A percentile compares a stretch with the other conserved stretches of the same genome.
Evolutionary conservation across 2,888 invertebrate species (phyloP).

Genomic region (Amorpha juglandis): DNA sequence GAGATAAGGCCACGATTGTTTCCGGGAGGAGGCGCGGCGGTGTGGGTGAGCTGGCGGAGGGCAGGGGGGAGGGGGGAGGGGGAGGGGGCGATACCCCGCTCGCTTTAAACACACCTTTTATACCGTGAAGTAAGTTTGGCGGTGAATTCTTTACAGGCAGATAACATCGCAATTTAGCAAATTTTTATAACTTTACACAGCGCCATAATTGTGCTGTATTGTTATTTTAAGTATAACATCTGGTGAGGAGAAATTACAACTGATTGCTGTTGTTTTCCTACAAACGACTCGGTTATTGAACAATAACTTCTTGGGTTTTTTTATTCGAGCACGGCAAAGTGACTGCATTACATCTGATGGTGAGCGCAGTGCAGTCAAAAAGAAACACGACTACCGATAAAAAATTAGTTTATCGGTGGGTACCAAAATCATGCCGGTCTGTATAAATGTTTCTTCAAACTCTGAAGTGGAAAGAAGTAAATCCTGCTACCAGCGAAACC

Average conservation of each 20-base stretch:
- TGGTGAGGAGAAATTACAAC: not conserved
- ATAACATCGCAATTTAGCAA: not conserved
- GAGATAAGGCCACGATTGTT: constrained; percentile 4
- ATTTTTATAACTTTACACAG: not conserved
- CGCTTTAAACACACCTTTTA: constrained; percentile 4
- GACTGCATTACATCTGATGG: no score
- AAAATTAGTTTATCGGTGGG: no score
- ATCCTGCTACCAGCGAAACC: no score
- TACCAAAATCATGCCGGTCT: no score
- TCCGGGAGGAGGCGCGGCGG: not conserved
- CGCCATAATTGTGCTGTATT: not conserved
- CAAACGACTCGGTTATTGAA: no score
- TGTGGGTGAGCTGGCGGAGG: not conserved
- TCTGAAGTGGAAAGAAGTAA: no score
- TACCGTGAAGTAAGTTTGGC: constrained; percentile 6
- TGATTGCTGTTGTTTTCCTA: no score
- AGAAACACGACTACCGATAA: no score
- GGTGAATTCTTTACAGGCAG: constrained; percentile 8
- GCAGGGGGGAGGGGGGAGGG: not conserved
- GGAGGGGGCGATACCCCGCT: not conserved
- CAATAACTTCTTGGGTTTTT: no score
- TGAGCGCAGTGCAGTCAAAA: no score
- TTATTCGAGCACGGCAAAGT: no score
- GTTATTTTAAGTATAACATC: not conserved
- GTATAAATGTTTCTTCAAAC: no score